Evolutionary conservation across 2,113 vertebrate genomes (phyloP).

Genomic region (Oryzias javanicus): DNA sequence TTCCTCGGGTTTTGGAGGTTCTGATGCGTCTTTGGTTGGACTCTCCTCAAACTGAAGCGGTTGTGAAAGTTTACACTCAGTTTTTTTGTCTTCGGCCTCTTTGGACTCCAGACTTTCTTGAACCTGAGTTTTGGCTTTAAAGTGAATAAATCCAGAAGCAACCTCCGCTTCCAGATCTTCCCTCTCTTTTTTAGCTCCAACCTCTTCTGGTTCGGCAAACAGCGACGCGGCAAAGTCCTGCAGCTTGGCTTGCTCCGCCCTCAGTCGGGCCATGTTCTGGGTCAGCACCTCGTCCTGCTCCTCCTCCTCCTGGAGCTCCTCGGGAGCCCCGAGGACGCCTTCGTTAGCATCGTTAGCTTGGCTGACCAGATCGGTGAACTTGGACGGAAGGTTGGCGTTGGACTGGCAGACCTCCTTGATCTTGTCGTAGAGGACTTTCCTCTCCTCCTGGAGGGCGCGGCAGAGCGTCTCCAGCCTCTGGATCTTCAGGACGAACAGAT

Average conservation of each 20-base stretch:
- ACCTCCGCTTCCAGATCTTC: constrained; percentile 39
- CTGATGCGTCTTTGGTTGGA: background rate
- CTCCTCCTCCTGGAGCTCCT: constrained; percentile 48
- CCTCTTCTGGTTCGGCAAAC: constrained; percentile 40
- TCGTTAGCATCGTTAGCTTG: constrained; percentile 32
- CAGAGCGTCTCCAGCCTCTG: constrained; percentile 91
- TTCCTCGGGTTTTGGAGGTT: background rate
- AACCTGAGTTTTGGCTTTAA: constrained; percentile 21
- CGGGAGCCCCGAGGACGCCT: constrained; percentile 11
- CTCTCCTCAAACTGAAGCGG: constrained; percentile 9
- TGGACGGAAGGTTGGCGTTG: constrained; percentile 16
- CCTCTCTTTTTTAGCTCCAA: background rate
- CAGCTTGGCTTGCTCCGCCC: constrained; percentile 73
- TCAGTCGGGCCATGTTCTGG: constrained; percentile 59
- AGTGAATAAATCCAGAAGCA: constrained; percentile 28
- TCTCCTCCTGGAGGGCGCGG: constrained; percentile 89
- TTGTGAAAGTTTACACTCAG: constrained; percentile 6
- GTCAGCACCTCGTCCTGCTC: constrained; percentile 54
- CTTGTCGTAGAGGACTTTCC: constrained; percentile 86
- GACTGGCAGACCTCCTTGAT: constrained; percentile 83
- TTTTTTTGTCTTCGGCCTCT: background rate
- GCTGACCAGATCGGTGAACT: background rate
- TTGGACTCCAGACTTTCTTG: constrained; percentile 6
- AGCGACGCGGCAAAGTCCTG: constrained; percentile 81
- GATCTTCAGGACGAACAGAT: constrained; percentile 91